A percentile compares a stretch with the other conserved stretches of the same genome.
Evolutionary conservation across 2,888 invertebrate genomes (phyloP).

Genomic region (Pollenia griseotomentosa): DNA sequence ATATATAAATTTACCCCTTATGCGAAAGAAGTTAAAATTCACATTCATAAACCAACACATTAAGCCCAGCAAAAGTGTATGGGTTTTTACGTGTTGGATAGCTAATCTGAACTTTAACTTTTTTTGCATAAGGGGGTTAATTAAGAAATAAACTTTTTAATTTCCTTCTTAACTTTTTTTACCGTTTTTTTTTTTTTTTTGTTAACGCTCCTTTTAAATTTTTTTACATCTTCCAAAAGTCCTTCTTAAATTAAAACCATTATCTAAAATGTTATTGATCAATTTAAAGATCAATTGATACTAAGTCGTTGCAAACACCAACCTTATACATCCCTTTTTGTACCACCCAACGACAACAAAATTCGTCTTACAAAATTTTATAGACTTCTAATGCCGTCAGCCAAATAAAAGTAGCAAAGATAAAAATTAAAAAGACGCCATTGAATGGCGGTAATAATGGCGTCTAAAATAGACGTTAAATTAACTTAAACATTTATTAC

Average conservation of each 20-base stretch:
- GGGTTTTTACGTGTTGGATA: too few relatives aligned
- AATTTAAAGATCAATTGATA: slow-evolving; percentile 49
- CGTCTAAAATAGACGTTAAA: slow-evolving; percentile 78
- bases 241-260: too few relatives aligned
- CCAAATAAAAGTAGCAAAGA: slow-evolving; percentile 73
- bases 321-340: not conserved
- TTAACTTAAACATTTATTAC: slow-evolving; percentile 71
- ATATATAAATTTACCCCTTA: too few relatives aligned
- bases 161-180: not conserved
- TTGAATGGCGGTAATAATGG: slow-evolving; percentile 81
- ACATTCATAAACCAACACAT: too few relatives aligned
- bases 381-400: slow-evolving; percentile 51
- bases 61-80: too few relatives aligned
- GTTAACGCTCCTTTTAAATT: not conserved
- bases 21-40: too few relatives aligned
- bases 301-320: not conserved
- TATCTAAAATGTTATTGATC: slow-evolving; percentile 29
- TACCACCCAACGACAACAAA: not conserved
- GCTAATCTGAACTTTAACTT: too few relatives aligned
- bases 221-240: too few relatives aligned
- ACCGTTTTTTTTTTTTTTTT: not conserved
- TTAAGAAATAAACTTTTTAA: too few relatives aligned
- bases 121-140: too few relatives aligned
- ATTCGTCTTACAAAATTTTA: slow-evolving; percentile 27
- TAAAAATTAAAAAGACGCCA: slow-evolving; percentile 83